phyloP scores from a whole-genome alignment of 1,140 invertebrate genomes.

The Cyphomyrmex costatus region DNA sequence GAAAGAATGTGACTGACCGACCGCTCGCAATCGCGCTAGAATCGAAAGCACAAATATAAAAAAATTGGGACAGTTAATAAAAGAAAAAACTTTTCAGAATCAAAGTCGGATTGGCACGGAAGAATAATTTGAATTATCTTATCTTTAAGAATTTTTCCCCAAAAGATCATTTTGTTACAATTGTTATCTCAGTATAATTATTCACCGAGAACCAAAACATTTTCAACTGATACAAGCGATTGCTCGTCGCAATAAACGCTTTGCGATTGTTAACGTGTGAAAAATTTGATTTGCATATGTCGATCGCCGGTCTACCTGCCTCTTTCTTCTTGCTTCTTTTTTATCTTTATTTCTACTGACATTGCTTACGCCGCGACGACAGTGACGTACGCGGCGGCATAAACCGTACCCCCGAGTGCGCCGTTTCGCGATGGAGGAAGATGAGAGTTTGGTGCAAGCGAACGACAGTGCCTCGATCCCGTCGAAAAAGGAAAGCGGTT shows the following conservation, averaged over 20 bases:
- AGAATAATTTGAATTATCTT: too few species aligned
- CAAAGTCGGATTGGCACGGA: too few species aligned
- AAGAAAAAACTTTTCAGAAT: too few species aligned
- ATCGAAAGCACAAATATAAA: too few species aligned
- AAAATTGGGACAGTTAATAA: too few species aligned
- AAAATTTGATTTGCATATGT: conserved; percentile 20
- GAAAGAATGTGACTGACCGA: too few species aligned
- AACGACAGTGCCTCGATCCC: neutral
- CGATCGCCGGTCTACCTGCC: conserved; percentile 14
- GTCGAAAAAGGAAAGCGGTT: conserved; percentile 80
- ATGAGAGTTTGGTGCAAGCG: neutral
- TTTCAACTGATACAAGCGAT: too few species aligned
- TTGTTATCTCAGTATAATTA: too few species aligned
- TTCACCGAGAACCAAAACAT: too few species aligned
- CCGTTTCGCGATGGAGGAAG: conserved; percentile 35
- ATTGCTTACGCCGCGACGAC: neutral
- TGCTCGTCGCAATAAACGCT: neutral
- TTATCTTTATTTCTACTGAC: conserved; percentile 16
- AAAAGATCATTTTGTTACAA: too few species aligned
- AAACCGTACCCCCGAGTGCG: neutral
- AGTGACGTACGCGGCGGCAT: conserved; percentile 25
- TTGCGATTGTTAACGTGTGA: neutral
- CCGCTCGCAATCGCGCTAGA: too few species aligned
- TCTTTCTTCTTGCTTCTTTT: neutral
- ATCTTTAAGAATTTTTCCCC: too few species aligned